Percentiles rank a stretch among this genome's conserved stretches.
These are phyloP conservation scores for Cotesia glomerata DNA, from an alignment of 1,140 invertebrate genomes.

Conservation along the genomic window DNA sequence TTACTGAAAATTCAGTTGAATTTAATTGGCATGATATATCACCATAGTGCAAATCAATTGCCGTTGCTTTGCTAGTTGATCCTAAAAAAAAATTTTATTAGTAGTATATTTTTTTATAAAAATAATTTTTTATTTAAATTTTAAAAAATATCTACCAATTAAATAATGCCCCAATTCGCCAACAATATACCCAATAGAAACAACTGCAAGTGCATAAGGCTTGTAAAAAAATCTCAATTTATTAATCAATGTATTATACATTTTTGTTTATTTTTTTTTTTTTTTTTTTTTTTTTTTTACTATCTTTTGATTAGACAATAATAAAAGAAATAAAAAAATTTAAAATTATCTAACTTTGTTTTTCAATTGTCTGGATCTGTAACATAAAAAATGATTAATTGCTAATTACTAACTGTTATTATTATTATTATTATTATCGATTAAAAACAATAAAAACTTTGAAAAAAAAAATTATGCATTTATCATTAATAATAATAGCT, in stretches of 20 bases:
- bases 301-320: background rate
- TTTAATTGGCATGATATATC: slow-evolving; percentile 87
- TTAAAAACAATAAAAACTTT: no score
- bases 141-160: slow-evolving; percentile 68
- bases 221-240: slow-evolving; percentile 76
- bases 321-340: background rate
- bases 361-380: no score
- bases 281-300: no score
- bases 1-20: slow-evolving; percentile 63
- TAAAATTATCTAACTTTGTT: background rate
- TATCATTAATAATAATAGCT: no score
- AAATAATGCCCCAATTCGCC: slow-evolving; percentile 87
- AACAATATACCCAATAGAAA: slow-evolving; percentile 82
- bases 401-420: no score
- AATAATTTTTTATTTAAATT: background rate
- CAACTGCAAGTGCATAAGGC: slow-evolving; percentile 76
- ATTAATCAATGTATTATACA: slow-evolving; percentile 58
- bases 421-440: no score
- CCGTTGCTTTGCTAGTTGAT: slow-evolving; percentile 83
- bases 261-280: slow-evolving; percentile 33
- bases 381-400: no score
- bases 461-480: no score
- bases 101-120: background rate
- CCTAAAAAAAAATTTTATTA: slow-evolving; percentile 47
- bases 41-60: slow-evolving; percentile 84